Conservation (phyloP, 2,113 vertebrate genomes). For the Lota lota region DNA sequence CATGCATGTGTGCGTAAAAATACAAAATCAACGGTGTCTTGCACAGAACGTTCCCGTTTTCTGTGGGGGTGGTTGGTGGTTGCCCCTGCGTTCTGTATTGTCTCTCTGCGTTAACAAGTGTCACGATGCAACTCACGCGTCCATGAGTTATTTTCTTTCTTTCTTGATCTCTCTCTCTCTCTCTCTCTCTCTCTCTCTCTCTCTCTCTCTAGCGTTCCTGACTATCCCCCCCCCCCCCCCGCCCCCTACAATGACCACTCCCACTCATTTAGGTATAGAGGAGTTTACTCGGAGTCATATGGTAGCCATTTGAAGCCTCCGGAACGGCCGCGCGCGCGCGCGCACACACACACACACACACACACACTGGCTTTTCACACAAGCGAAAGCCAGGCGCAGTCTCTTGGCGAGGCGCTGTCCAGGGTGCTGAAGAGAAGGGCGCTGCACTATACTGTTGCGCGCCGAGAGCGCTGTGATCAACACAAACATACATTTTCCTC, state of each 20-base stretch:
- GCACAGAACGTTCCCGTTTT: no score
- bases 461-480: background rate
- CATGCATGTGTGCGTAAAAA: no score
- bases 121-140: conserved; percentile 45
- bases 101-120: conserved; percentile 27
- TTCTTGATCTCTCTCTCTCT: background rate
- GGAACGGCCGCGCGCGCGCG: no score
- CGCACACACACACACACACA: background rate
- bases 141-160: background rate
- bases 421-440: conserved; percentile 41
- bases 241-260: conserved; percentile 47
- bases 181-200: background rate
- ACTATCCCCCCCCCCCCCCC: background rate
- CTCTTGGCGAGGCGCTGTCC: conserved; percentile 46
- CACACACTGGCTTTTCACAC: background rate
- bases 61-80: no score
- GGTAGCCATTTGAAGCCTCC: conserved; percentile 1
- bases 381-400: background rate
- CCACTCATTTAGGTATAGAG: conserved; percentile 29
- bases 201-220: no score
- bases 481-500: background rate
- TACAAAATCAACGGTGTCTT: no score
- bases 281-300: conserved; percentile 3
- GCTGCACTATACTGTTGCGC: background rate
- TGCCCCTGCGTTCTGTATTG: background rate